A percentile compares a stretch with the other conserved stretches of the same genome.
Evolutionary conservation across 2,888 invertebrate species (phyloP).

Genomic region (Ctena decussata): DNA sequence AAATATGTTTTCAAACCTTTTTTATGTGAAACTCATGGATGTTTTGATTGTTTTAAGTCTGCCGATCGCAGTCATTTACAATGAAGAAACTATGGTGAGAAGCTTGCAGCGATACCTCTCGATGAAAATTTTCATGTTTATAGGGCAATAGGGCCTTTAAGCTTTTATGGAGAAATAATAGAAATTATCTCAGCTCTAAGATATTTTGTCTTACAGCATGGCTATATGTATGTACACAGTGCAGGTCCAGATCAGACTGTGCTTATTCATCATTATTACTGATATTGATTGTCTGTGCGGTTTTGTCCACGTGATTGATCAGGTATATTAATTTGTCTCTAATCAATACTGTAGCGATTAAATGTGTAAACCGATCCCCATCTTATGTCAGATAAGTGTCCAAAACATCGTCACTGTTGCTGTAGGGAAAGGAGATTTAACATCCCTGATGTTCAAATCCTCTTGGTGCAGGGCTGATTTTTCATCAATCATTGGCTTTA

Average conservation of each 20-base stretch:
- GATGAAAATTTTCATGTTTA: too few species aligned
- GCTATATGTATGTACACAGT: too few species aligned
- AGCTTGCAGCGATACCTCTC: too few species aligned
- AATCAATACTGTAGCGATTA: background rate
- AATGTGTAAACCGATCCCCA: conserved; percentile 4
- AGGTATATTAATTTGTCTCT: background rate
- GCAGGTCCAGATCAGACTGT: background rate
- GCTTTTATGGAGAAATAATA: too few species aligned
- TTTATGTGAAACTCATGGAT: too few species aligned
- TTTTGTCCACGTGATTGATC: background rate
- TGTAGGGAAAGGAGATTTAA: conserved; percentile 4
- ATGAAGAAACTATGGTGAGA: too few species aligned
- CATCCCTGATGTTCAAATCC: background rate
- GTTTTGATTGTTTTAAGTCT: too few species aligned
- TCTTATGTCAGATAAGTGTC: conserved; percentile 16
- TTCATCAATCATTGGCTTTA: conserved; percentile 5
- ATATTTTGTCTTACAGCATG: too few species aligned
- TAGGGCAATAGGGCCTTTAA: too few species aligned
- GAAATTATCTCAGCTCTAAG: too few species aligned
- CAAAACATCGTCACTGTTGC: background rate
- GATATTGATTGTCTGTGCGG: background rate
- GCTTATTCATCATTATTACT: background rate
- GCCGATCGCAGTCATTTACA: too few species aligned
- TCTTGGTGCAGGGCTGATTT: background rate
- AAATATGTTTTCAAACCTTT: too few species aligned